Evolutionary conservation across 1,140 invertebrate species (phyloP).

Genomic region (Brachionus sp.): DNA sequence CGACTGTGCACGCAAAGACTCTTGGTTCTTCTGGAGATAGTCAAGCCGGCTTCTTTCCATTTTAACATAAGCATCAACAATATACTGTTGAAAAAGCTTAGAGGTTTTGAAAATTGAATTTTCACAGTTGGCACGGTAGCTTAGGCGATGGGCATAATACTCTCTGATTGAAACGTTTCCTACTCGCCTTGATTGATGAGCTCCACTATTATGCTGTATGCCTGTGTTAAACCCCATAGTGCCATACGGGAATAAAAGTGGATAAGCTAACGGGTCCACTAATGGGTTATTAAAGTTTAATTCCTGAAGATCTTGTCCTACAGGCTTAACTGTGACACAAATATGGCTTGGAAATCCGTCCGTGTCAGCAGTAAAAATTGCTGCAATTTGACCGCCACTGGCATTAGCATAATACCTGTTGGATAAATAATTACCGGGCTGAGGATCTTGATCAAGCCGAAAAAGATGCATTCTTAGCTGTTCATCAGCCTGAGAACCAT

Average conservation of each 20-base stretch:
- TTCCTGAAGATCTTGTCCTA: not conserved
- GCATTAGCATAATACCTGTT: not conserved
- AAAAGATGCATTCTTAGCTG: not conserved
- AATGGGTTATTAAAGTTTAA: not conserved
- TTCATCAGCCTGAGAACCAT: not conserved
- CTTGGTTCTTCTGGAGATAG: slow-evolving; percentile 44
- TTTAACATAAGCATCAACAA: slow-evolving; percentile 52
- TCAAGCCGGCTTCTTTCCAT: slow-evolving; percentile 52
- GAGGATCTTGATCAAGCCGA: not conserved
- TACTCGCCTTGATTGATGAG: not conserved
- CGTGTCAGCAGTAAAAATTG: not conserved
- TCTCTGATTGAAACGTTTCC: not conserved
- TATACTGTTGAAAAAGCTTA: slow-evolving; percentile 34
- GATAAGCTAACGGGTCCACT: not conserved
- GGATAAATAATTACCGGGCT: not conserved
- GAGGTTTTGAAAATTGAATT: not conserved
- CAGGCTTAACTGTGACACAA: not conserved
- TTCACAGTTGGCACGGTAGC: not conserved
- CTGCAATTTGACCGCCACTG: not conserved
- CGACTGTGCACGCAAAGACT: not conserved
- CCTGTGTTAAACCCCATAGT: not conserved
- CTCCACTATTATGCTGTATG: not conserved
- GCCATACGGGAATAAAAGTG: not conserved
- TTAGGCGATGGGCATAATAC: not conserved
- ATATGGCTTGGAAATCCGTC: not conserved